These are phyloP conservation scores for Myocastor coypus DNA, from an alignment of 2,113 vertebrate genomes.

Conservation along the genomic window DNA sequence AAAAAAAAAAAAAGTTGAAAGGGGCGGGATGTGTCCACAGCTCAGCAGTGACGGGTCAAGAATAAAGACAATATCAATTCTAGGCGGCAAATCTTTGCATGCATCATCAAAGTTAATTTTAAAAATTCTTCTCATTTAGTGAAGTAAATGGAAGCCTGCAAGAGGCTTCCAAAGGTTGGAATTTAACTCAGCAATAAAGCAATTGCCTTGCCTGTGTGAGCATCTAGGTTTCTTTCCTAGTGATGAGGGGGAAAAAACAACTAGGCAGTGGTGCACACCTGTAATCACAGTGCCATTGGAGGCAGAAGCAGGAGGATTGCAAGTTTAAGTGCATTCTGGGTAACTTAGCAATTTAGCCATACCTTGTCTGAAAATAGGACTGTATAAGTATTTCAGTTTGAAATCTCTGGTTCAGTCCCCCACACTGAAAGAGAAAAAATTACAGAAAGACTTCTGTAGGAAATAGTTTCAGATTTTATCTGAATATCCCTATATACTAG, in stretches of 20 bases:
- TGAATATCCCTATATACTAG: neutral
- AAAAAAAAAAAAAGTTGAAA: no score
- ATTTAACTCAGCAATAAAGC: neutral
- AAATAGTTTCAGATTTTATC: neutral
- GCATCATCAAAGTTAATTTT: slow-evolving; percentile 72
- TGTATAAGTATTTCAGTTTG: neutral
- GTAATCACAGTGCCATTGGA: neutral
- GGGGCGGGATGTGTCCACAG: slow-evolving; percentile 62
- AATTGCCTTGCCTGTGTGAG: neutral
- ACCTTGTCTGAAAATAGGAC: neutral
- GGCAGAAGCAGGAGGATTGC: neutral
- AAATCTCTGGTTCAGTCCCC: neutral
- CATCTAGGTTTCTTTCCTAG: neutral
- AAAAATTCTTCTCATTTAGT: slow-evolving; percentile 73
- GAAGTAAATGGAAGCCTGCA: slow-evolving; percentile 55
- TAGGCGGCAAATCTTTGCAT: slow-evolving; percentile 71
- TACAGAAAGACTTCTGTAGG: neutral
- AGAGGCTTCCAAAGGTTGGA: slow-evolving; percentile 21
- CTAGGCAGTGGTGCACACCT: neutral
- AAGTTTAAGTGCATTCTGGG: neutral
- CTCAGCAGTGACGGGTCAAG: slow-evolving; percentile 54
- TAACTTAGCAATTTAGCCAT: neutral
- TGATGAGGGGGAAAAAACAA: neutral
- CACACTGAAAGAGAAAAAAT: neutral
- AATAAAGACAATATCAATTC: slow-evolving; percentile 70